Percentiles rank a stretch among this genome's conserved stretches.
Evolutionary conservation across 2,113 vertebrate genomes (phyloP).

Genomic region (Agelaius phoeniceus): DNA sequence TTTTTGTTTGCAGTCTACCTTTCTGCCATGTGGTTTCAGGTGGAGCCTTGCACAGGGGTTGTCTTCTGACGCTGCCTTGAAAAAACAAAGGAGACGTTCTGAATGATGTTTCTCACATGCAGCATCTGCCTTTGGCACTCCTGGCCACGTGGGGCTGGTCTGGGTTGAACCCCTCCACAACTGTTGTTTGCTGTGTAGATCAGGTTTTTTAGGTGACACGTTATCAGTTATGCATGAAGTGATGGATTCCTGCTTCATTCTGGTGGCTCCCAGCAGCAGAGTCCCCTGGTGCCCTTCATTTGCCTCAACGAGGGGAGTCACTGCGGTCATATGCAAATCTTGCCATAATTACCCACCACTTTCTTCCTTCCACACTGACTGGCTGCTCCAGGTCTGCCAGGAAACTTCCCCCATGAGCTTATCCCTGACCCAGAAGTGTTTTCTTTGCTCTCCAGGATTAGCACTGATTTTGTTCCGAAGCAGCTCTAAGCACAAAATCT

Average conservation of each 20-base stretch:
- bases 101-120: neutral
- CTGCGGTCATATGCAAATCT: conserved; percentile 35
- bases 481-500: neutral
- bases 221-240: neutral
- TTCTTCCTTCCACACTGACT: neutral
- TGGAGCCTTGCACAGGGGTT: neutral
- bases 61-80: neutral
- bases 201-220: neutral
- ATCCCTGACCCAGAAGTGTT: neutral
- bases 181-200: neutral
- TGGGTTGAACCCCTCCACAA: neutral
- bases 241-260: conserved; percentile 4
- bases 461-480: neutral
- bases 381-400: neutral
- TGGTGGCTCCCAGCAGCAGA: neutral
- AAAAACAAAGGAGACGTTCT: neutral
- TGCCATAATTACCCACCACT: neutral
- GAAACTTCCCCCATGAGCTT: neutral
- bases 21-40: neutral
- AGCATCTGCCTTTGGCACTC: neutral
- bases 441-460: neutral
- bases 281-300: conserved; percentile 13
- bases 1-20: neutral
- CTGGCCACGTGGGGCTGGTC: neutral
- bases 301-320: neutral